Evolutionary conservation across 2,888 invertebrate genomes (phyloP).

Genomic region (Lottia scabra): DNA sequence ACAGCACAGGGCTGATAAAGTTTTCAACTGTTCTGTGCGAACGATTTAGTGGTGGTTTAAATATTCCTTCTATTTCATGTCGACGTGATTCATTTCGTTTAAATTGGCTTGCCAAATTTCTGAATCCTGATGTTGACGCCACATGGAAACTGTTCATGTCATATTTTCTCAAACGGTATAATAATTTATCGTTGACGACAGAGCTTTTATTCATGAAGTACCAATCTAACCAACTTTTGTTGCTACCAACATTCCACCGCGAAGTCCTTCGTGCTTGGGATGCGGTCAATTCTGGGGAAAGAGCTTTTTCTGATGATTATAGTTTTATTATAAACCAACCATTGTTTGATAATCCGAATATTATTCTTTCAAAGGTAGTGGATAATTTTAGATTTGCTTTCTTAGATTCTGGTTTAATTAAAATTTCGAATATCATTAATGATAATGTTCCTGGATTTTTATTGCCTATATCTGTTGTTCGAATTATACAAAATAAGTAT

Average conservation of each 20-base stretch:
- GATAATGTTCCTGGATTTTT: background rate
- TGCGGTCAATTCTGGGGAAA: background rate
- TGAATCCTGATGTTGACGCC: too few species aligned
- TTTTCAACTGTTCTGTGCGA: background rate
- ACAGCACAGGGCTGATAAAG: background rate
- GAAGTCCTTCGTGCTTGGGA: background rate
- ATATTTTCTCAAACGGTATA: slow-evolving; percentile 1
- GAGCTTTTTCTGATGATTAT: background rate
- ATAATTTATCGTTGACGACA: background rate
- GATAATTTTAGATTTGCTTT: background rate
- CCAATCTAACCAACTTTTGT: background rate
- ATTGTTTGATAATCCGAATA: background rate
- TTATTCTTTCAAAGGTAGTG: background rate
- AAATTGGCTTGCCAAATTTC: background rate
- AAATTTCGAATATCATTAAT: background rate
- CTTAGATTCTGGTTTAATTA: background rate
- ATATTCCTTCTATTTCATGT: background rate
- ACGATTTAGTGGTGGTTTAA: background rate
- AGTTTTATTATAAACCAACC: background rate
- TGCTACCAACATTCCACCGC: background rate
- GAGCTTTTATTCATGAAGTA: background rate
- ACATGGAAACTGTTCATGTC: too few species aligned
- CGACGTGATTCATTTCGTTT: background rate
- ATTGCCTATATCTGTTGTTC: background rate
- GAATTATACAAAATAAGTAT: background rate